Base-by-base conservation (phyloP, 2,797 vertebrate genomes). In the Tenualosa ilisha region DNA sequence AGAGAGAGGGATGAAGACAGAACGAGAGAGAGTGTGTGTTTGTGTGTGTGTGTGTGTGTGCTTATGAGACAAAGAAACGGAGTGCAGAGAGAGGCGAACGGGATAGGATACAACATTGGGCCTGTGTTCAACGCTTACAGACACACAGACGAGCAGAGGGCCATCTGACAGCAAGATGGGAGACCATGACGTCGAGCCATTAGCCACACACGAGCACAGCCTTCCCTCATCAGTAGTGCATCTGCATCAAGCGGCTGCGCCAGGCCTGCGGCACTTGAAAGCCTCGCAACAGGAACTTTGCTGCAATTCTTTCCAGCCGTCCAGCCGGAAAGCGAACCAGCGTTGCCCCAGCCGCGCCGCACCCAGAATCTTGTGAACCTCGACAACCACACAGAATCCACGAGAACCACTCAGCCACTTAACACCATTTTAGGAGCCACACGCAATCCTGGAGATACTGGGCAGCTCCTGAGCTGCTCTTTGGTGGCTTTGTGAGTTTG, bases 121-220 rank as follows among this genome's bases (percentile, higher is more conserved):
- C 31, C 13, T 75, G 68, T 75, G 68, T 22, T 37, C 68, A 40
- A 6, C 40, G 68, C 68, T 75, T 7, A 43, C 4, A 40, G 31
- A 37, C 37, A 43, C 68, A 17, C 37, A 43, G 54, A 22, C 1
- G 13, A 17, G 17, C 15, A 75, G 37, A 75, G 3, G 3, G 37
- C 68, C 68, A 75, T 43, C 68, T 75, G 31, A 75, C 37, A 75
- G 37, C 68, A 75, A 75, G 68, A 75, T 75, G 68, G 68, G 37
- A 43, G 68, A 6, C 3, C 12, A 6, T 75, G 68, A 40, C 12
- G 37, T 75, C 15, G 37, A 22, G 12, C 37, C 31, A 7, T 6
- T 5, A 43, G 68, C 68, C 68, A 75, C 68, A 20, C 68, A 20
- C 37, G 2, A 43, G 59, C 9, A 9, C 7, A 63, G 59, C n/a